These are phyloP conservation scores for Gastrophysa polygoni DNA, from an alignment of 2,888 invertebrate genomes.

Conservation along the genomic window DNA sequence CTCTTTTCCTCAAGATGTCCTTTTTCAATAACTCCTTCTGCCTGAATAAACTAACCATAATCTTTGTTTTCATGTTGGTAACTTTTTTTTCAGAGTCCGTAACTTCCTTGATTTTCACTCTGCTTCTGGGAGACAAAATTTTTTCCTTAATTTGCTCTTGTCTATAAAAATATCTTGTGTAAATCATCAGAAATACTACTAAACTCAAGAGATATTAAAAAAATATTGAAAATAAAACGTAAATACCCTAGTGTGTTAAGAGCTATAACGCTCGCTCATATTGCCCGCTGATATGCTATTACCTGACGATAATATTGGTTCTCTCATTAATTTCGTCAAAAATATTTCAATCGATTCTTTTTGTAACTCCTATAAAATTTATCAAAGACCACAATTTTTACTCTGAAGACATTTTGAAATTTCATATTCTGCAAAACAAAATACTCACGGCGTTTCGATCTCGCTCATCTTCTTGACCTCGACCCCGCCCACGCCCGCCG, in stretches of 20 bases:
- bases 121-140: conserved; percentile 49
- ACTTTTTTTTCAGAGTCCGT: conserved; percentile 63
- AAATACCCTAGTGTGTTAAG: too few relatives aligned
- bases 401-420: too few relatives aligned
- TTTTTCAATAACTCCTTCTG: conserved; percentile 93
- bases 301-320: too few relatives aligned
- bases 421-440: too few relatives aligned
- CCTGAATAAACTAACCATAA: conserved; percentile 78
- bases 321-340: too few relatives aligned
- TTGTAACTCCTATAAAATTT: too few relatives aligned
- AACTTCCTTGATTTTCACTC: conserved; percentile 53
- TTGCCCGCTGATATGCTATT: too few relatives aligned
- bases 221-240: too few relatives aligned
- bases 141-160: conserved; percentile 47
- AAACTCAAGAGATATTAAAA: too few relatives aligned
- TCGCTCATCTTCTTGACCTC: conserved; percentile 49
- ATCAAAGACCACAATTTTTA: too few relatives aligned
- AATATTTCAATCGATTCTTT: too few relatives aligned
- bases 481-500: conserved; percentile 55
- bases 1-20: conserved; percentile 90
- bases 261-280: too few relatives aligned
- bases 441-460: conserved; percentile 28
- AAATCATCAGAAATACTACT: not conserved
- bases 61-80: conserved; percentile 61
- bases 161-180: conserved; percentile 24